These are phyloP conservation scores for Dicaeum eximium DNA, from an alignment of 2,113 vertebrate genomes.

Conservation along the genomic window DNA sequence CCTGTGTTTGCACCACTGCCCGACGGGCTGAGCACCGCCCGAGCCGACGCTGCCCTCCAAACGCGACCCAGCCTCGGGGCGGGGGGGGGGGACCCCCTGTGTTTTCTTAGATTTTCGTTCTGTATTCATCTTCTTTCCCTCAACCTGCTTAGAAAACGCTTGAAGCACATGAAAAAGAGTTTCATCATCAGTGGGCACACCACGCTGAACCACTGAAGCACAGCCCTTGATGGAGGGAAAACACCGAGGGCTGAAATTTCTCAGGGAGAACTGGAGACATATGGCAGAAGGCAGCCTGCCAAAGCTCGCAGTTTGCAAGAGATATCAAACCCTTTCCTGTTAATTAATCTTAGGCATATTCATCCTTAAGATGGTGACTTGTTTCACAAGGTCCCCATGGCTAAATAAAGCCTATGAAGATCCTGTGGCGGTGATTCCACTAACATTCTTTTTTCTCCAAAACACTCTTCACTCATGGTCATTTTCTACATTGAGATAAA, in stretches of 20 bases:
- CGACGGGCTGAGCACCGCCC: rapidly evolving
- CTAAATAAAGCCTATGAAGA: not conserved
- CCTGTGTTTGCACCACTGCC: rapidly evolving
- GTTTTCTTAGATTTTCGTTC: rapidly evolving
- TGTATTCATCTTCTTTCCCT: not conserved
- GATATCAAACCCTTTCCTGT: not conserved
- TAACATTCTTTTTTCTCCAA: not conserved
- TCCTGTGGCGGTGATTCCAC: not conserved
- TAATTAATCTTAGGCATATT: not conserved
- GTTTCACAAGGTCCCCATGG: not conserved
- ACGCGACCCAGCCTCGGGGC: rapidly evolving
- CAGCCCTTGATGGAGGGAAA: not conserved
- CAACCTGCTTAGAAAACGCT: not conserved
- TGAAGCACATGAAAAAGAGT: not conserved
- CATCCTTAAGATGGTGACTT: not conserved
- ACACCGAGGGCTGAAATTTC: not conserved
- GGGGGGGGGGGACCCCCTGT: rapidly evolving
- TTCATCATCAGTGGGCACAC: not conserved
- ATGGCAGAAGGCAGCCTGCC: constrained; percentile 18
- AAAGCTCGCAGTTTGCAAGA: not conserved
- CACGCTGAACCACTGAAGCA: not conserved
- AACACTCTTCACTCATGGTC: not conserved
- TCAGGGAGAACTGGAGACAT: not conserved
- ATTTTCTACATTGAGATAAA: not conserved
- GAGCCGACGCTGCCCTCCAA: rapidly evolving